Conservation (phyloP, 2,113 vertebrate species). For the Rhabdomys dilectus region DNA sequence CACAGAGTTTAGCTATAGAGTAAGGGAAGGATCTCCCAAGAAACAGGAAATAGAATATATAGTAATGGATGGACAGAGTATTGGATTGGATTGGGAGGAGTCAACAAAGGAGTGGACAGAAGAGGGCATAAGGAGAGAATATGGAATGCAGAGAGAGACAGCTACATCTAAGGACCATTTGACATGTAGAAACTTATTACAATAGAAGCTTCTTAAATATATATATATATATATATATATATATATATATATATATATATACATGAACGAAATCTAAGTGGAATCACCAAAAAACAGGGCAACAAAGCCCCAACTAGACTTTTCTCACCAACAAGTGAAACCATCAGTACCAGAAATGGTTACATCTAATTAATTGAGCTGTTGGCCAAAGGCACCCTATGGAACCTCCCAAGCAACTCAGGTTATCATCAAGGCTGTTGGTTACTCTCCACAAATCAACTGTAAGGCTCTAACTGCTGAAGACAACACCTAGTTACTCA, state of each 20-base stretch:
- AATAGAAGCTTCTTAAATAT: background rate
- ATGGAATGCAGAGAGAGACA: background rate
- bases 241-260: too few relatives aligned
- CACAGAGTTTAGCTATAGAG: background rate
- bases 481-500: background rate
- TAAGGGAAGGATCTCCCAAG: background rate
- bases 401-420: background rate
- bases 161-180: background rate
- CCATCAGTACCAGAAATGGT: background rate
- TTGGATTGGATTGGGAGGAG: background rate
- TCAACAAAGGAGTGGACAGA: background rate
- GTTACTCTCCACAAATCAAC: background rate
- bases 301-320: background rate
- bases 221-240: too few relatives aligned
- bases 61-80: background rate
- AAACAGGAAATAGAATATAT: background rate
- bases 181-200: background rate
- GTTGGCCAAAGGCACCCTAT: background rate
- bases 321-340: background rate
- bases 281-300: background rate
- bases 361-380: background rate
- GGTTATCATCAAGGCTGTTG: background rate
- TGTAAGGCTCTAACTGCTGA: background rate
- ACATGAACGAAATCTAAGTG: background rate
- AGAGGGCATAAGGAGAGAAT: background rate